These are phyloP conservation scores for Stichodactyla mertensii DNA, from an alignment of 64 coral and sea anemone genomes.

Conservation along the genomic window DNA sequence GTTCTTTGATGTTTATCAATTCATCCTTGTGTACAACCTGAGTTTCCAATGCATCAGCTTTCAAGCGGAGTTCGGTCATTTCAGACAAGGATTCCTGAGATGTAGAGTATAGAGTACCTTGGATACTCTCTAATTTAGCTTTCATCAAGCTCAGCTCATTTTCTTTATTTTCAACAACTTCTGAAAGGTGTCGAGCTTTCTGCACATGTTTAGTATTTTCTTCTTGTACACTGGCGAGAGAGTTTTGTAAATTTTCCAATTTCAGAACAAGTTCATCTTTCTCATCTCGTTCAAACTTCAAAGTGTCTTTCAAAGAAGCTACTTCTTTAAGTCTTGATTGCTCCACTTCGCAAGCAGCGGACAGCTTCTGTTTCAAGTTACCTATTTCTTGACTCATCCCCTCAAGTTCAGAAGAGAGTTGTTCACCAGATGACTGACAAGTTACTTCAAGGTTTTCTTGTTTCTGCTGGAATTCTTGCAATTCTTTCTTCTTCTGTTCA, in stretches of 20 bases:
- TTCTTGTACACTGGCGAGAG: slow-evolving; percentile 24
- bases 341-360: slow-evolving; percentile 8
- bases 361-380: slow-evolving; percentile 41
- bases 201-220: slow-evolving; percentile 33
- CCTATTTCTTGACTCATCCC: slow-evolving; percentile 28
- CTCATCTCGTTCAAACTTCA: slow-evolving; percentile 21
- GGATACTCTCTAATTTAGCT: slow-evolving; percentile 17
- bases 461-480: slow-evolving; percentile 16
- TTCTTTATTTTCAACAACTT: slow-evolving; percentile 35
- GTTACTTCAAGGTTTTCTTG: background rate
- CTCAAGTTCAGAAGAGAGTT: background rate
- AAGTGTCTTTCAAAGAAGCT: background rate
- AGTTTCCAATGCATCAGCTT: background rate
- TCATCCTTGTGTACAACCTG: background rate
- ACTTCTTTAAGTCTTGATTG: slow-evolving; percentile 40
- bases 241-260: slow-evolving; percentile 21
- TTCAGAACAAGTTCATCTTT: slow-evolving; percentile 31
- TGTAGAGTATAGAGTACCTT: background rate
- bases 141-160: slow-evolving; percentile 5
- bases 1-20: background rate
- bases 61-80: background rate
- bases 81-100: background rate
- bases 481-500: slow-evolving; percentile 4
- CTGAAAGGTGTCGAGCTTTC: slow-evolving; percentile 45
- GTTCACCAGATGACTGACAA: slow-evolving; percentile 22